These are phyloP conservation scores for Ictidomys tridecemlineatus DNA, from an alignment of 2,113 vertebrate species.

Conservation along the genomic window DNA sequence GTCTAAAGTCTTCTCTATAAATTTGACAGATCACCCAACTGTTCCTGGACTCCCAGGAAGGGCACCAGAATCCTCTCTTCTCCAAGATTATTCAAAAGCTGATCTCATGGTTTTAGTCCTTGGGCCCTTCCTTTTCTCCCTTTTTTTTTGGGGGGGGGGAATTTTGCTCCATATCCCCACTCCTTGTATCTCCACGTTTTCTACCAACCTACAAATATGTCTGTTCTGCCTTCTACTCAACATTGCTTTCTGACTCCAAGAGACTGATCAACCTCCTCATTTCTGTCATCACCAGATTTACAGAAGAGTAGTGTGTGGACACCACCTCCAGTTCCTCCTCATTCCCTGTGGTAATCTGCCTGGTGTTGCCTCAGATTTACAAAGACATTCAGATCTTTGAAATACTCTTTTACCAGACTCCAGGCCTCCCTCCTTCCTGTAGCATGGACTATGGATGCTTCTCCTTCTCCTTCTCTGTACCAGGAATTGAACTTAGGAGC, in stretches of 20 bases:
- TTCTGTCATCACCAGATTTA: neutral
- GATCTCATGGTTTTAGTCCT: neutral
- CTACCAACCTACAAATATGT: neutral
- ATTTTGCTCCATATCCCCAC: neutral
- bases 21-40: neutral
- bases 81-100: neutral
- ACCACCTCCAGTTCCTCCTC: neutral
- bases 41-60: neutral
- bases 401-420: neutral
- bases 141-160: neutral
- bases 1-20: constrained; percentile 2
- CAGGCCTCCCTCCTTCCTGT: neutral
- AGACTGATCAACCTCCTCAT: neutral
- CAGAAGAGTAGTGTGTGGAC: neutral
- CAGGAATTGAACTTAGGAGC: no score
- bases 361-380: neutral
- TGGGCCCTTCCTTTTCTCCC: neutral
- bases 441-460: neutral
- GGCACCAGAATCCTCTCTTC: neutral
- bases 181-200: neutral
- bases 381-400: constrained; percentile 16
- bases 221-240: neutral
- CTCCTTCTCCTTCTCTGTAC: no score
- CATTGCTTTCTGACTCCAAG: neutral
- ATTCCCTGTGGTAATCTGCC: neutral